phyloP scores from a whole-genome alignment of 2,888 invertebrate species.

The Eurytoma adleriae region DNA sequence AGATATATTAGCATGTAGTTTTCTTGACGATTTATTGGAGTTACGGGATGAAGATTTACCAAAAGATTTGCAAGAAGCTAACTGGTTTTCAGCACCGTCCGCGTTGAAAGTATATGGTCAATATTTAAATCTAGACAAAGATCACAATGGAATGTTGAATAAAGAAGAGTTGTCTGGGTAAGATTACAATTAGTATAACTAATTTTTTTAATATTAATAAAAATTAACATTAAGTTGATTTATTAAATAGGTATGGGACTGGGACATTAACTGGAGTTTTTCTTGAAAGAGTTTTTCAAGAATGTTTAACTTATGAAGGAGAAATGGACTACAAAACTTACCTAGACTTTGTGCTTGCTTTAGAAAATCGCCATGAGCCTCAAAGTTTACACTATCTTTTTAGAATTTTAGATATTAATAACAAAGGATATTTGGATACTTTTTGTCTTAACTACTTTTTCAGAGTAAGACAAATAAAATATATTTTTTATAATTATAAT shows the following conservation, averaged over 20 bases:
- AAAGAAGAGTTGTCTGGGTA: constrained; percentile 92
- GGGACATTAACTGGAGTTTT: constrained; percentile 94
- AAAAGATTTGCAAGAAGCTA: constrained; percentile 90
- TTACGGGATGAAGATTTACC: constrained; percentile 89
- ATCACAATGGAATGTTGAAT: constrained; percentile 97
- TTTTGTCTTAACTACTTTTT: constrained; percentile 96
- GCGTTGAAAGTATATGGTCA: constrained; percentile 95
- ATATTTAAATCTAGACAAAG: constrained; percentile 94
- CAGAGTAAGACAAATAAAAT: constrained; percentile 78
- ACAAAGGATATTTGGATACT: constrained; percentile 90
- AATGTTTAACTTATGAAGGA: constrained; percentile 95
- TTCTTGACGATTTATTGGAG: constrained; percentile 94
- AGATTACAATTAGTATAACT: constrained; percentile 54
- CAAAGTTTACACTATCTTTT: constrained; percentile 95
- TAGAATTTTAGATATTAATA: constrained; percentile 92
- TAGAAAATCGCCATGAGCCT: constrained; percentile 94
- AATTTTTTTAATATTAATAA: constrained; percentile 5
- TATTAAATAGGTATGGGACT: constrained; percentile 85
- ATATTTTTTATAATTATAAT: not conserved
- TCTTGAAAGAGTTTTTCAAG: constrained; percentile 94
- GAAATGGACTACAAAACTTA: constrained; percentile 99
- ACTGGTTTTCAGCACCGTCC: constrained; percentile 94
- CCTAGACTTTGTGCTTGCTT: constrained; percentile 93
- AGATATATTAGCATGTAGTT: constrained; percentile 93
- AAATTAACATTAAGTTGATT: constrained; percentile 9